Evolutionary conservation across 2,113 vertebrate species (phyloP), one percentile per base, ranked within the genome.

Genomic region (Eulemur rufifrons): DNA sequence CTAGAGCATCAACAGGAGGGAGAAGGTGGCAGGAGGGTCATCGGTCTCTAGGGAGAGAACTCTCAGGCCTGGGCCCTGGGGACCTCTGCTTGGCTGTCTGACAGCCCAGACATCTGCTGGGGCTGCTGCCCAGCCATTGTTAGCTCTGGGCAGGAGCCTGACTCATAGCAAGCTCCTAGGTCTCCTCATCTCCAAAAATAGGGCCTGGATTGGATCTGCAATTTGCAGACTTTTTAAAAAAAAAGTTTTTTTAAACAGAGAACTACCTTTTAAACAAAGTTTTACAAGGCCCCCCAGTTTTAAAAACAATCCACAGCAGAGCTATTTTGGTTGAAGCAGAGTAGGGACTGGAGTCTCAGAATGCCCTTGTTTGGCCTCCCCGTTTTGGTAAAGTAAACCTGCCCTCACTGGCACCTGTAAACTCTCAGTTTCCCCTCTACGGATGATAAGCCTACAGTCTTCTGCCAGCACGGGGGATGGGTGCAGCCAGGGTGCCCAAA

Each of bases 241-340:
- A 18, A 71, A 23, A 39, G 10, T 14, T 86, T 69, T 69, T 64
- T n/a, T 45, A 17, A 94, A 71, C 32, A 32, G 8, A 80, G 50
- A 92, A 52, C 21, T 77, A 71, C 56, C 50, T 93, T 95, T 91
- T n/a, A 92, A 95, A 68, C n/a, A 94, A 78, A 45, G 42, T 21
- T 81, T 93, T 81, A 39, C 7, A 64, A 87, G 32, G 56, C 91
- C 76, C 10, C 15, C 27, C 81, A 50, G 17, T 84, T 95, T 93
- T 52, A 50, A 82, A 90, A 91, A 42, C 34, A 92, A 21, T 42
- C 23, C n/a, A 56, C 73, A 87, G 71, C 47, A 52, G n/a, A 84
- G 52, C 77, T 64, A 7, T 61, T 59, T 85, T 32, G 47, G 23
- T 81, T 66, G 78, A 77, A 87, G 21, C 7, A 21, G 39, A 52